Percentiles rank a stretch among this genome's conserved stretches.
Evolutionary conservation across 2,888 invertebrate genomes (phyloP).

Genomic region (Xylota sylvarum): DNA sequence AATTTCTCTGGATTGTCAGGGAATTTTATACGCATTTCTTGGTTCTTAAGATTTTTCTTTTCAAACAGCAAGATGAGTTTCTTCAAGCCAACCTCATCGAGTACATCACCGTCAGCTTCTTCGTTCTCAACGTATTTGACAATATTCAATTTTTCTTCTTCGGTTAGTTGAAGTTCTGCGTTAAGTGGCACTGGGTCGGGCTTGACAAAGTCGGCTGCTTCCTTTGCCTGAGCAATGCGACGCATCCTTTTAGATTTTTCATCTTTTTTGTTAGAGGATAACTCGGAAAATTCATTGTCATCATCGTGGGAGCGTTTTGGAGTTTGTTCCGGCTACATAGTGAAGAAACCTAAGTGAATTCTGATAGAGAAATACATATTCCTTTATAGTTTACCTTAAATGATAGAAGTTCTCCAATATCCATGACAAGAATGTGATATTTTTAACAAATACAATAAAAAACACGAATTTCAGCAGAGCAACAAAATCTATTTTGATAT

Average conservation of each 20-base stretch:
- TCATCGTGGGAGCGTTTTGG: slow-evolving; percentile 88
- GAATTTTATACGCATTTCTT: slow-evolving; percentile 99
- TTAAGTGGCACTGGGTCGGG: slow-evolving; percentile 84
- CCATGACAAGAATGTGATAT: slow-evolving; percentile 83
- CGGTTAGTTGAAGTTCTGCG: slow-evolving; percentile 87
- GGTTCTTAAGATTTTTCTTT: slow-evolving; percentile 96
- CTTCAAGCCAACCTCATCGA: slow-evolving; percentile 95
- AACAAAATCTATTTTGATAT: slow-evolving; percentile 31
- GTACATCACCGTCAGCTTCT: slow-evolving; percentile 92
- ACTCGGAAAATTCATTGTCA: slow-evolving; percentile 88
- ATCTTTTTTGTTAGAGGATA: slow-evolving; percentile 85
- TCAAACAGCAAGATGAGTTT: slow-evolving; percentile 96
- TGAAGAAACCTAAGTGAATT: slow-evolving; percentile 2
- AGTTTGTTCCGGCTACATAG: slow-evolving; percentile 91
- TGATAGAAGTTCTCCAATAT: slow-evolving; percentile 87
- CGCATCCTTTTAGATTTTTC: slow-evolving; percentile 88
- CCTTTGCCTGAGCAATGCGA: slow-evolving; percentile 86
- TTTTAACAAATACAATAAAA: slow-evolving; percentile 7
- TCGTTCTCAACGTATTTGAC: slow-evolving; percentile 93
- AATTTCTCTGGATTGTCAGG: slow-evolving; percentile 99
- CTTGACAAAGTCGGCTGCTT: slow-evolving; percentile 85
- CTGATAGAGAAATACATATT: not conserved
- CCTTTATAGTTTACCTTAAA: slow-evolving; percentile 85
- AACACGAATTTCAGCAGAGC: slow-evolving; percentile 6
- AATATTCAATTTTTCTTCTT: slow-evolving; percentile 92